These are phyloP conservation scores for Tyria jacobaeae DNA, from an alignment of 2,888 invertebrate species.

Conservation along the genomic window DNA sequence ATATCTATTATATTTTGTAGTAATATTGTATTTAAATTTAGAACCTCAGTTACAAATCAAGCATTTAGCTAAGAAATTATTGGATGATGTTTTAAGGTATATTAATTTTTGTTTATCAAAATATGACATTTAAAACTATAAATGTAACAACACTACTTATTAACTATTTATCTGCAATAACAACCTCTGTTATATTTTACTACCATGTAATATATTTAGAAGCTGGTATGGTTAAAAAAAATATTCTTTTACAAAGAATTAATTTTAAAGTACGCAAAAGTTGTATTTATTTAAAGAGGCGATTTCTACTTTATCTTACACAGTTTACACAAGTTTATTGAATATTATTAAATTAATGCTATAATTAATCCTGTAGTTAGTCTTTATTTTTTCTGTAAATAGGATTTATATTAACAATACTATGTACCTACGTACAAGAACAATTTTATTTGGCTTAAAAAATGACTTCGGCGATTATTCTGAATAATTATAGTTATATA, in stretches of 20 bases:
- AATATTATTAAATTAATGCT: not conserved
- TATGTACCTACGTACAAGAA: not conserved
- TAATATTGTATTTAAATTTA: not conserved
- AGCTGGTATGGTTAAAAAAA: not conserved
- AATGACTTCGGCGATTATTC: not conserved
- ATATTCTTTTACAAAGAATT: not conserved
- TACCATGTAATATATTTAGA: no score
- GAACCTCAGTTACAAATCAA: not conserved
- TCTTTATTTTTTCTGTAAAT: not conserved
- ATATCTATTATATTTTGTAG: not conserved
- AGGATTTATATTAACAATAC: not conserved
- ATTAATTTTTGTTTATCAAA: not conserved
- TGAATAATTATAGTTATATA: no score
- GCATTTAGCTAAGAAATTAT: constrained; percentile 13
- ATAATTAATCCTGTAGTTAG: not conserved
- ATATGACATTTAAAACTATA: not conserved
- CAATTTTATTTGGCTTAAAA: not conserved
- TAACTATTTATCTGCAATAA: not conserved
- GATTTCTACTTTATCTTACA: not conserved
- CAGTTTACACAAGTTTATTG: not conserved
- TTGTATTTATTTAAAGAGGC: no score
- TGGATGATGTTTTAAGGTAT: not conserved
- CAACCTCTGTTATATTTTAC: not conserved
- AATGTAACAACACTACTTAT: not conserved
- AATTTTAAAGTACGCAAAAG: not conserved